phyloP scores from a whole-genome alignment of 1,140 invertebrate genomes.

The Orchestia grillus region DNA sequence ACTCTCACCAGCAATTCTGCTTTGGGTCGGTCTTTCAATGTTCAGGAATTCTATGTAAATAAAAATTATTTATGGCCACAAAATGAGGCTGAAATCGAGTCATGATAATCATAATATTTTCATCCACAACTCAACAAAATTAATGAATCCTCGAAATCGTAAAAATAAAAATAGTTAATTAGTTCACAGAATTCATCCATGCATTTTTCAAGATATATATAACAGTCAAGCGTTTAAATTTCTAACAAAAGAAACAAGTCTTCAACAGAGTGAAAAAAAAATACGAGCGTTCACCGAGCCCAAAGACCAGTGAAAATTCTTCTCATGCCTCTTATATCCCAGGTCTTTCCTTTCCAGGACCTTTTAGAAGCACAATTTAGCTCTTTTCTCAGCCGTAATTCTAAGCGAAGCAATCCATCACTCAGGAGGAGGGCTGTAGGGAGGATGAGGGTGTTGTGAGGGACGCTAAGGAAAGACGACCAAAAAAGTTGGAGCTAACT shows the following conservation, averaged over 20 bases:
- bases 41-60: neutral
- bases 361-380: conserved; percentile 1
- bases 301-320: neutral
- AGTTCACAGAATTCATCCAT: neutral
- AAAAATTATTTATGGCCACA: neutral
- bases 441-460: neutral
- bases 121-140: neutral
- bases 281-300: neutral
- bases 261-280: neutral
- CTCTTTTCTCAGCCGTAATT: neutral
- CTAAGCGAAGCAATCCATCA: conserved; percentile 25
- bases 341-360: neutral
- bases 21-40: neutral
- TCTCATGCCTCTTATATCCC: neutral
- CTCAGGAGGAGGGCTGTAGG: neutral
- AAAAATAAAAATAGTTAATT: neutral
- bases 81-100: neutral
- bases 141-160: neutral
- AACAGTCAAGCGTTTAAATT: neutral
- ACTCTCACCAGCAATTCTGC: neutral
- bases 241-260: neutral
- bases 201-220: too few relatives aligned
- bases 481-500: neutral
- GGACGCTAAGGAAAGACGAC: neutral
- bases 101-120: neutral